These are phyloP conservation scores for Equus przewalskii DNA, from an alignment of 2,113 vertebrate genomes.

Conservation along the genomic window DNA sequence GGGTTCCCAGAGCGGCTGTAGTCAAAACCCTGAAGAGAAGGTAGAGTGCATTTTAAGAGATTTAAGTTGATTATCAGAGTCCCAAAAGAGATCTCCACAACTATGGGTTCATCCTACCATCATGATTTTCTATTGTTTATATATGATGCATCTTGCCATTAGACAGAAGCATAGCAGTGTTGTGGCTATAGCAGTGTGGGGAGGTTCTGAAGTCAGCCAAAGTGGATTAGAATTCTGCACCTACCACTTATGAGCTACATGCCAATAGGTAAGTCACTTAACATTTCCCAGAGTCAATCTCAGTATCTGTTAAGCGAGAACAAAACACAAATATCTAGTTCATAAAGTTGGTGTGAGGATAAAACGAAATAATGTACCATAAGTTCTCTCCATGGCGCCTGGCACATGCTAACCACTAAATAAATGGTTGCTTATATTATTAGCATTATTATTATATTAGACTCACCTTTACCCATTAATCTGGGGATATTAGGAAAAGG, in stretches of 20 bases:
- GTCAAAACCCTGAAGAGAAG: conserved; percentile 91
- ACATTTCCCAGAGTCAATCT: background rate
- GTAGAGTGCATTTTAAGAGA: background rate
- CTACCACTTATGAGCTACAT: background rate
- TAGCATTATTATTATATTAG: background rate
- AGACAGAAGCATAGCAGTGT: background rate
- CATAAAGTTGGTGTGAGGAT: background rate
- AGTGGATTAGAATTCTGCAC: background rate
- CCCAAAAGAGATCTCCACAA: background rate
- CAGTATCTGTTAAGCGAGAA: background rate
- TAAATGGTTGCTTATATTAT: background rate
- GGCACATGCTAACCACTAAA: background rate
- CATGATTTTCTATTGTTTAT: background rate
- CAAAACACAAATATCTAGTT: background rate
- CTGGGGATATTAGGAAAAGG: background rate
- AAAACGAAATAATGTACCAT: background rate
- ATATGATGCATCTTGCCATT: background rate
- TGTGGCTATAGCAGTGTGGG: background rate
- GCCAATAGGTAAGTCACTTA: background rate
- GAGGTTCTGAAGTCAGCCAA: background rate
- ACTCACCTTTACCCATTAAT: background rate
- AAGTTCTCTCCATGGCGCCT: background rate
- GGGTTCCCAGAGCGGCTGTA: conserved; percentile 97
- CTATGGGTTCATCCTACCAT: background rate
- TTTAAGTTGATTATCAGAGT: background rate